Percentiles rank a stretch among this genome's conserved stretches.
Conservation (phyloP, 2,113 vertebrate genomes). For the Pithys albifrons region DNA sequence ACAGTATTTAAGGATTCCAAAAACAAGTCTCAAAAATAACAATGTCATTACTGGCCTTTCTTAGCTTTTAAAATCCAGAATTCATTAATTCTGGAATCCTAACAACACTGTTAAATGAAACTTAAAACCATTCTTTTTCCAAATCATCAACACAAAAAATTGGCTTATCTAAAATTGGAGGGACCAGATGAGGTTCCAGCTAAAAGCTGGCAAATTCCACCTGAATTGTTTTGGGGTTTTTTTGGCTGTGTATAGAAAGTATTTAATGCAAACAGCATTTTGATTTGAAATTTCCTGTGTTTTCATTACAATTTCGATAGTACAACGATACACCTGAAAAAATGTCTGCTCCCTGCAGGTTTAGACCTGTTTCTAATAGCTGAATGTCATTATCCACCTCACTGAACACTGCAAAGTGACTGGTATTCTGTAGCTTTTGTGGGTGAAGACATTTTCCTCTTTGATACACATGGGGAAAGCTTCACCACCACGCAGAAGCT, state of each 20-base stretch:
- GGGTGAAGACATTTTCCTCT: background rate
- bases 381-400: background rate
- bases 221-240: background rate
- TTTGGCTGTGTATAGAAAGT: background rate
- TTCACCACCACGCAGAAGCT: background rate
- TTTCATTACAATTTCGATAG: background rate
- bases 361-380: background rate
- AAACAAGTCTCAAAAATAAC: background rate
- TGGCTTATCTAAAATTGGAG: background rate
- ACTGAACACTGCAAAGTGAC: background rate
- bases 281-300: background rate
- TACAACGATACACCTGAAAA: background rate
- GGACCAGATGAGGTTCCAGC: background rate
- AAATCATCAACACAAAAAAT: background rate
- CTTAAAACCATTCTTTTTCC: background rate
- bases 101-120: background rate
- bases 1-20: background rate
- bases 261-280: background rate
- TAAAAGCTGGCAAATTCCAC: background rate
- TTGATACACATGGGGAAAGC: background rate
- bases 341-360: background rate
- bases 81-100: background rate
- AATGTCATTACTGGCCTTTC: background rate
- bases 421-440: background rate
- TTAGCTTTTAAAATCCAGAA: background rate